Evolutionary conservation across 1,140 invertebrate genomes (phyloP).

Genomic region (Drosophila tsacasi): DNA sequence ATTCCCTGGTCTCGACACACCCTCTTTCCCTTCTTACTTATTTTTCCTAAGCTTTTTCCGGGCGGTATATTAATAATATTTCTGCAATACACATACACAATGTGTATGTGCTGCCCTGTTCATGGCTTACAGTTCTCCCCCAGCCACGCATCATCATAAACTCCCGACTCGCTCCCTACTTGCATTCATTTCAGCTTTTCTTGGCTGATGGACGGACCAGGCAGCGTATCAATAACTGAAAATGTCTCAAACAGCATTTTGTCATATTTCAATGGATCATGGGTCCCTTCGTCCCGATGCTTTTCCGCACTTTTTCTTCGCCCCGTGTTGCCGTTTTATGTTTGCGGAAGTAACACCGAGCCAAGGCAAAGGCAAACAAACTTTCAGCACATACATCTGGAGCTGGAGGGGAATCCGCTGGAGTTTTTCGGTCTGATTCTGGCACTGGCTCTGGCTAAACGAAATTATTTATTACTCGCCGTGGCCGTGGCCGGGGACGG

Average conservation of each 20-base stretch:
- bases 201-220: constrained; percentile 53
- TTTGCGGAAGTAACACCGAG: constrained; percentile 74
- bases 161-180: constrained; percentile 50
- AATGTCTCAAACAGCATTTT: constrained; percentile 84
- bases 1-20: background rate
- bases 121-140: constrained; percentile 1
- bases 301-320: constrained; percentile 4
- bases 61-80: constrained; percentile 75
- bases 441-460: constrained; percentile 60
- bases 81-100: constrained; percentile 17
- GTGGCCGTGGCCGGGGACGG: background rate
- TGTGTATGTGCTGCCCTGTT: background rate
- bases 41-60: constrained; percentile 16
- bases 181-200: constrained; percentile 62
- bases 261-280: constrained; percentile 78
- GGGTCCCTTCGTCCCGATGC: constrained; percentile 10
- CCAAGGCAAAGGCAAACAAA: constrained; percentile 66
- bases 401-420: constrained; percentile 1
- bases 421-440: constrained; percentile 47
- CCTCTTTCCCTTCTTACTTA: background rate
- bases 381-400: constrained; percentile 73
- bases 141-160: constrained; percentile 55
- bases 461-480: constrained; percentile 80
- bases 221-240: constrained; percentile 80
- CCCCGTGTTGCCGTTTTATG: constrained; percentile 55